These are phyloP conservation scores for Lutraria lutraria DNA, from an alignment of 2,888 invertebrate genomes.

Conservation along the genomic window DNA sequence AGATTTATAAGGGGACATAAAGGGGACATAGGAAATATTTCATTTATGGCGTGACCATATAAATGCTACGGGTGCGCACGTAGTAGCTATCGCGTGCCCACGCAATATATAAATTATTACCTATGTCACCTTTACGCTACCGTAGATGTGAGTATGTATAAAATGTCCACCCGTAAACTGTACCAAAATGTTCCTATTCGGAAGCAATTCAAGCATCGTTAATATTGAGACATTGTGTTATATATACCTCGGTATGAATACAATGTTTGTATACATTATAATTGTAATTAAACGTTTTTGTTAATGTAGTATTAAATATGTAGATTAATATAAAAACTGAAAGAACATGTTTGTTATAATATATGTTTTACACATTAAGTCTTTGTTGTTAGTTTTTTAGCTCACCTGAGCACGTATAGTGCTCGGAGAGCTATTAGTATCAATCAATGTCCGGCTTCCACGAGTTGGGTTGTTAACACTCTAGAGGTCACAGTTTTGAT, in stretches of 20 bases:
- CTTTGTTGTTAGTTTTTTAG: neutral
- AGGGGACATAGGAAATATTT: too few species aligned
- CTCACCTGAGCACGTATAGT: too few species aligned
- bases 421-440: too few species aligned
- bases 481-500: too few species aligned
- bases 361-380: slow-evolving; percentile 42
- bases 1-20: too few species aligned
- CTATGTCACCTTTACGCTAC: too few species aligned
- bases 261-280: slow-evolving; percentile 33
- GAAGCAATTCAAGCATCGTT: neutral
- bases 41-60: neutral
- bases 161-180: neutral
- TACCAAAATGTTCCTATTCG: neutral
- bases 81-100: neutral
- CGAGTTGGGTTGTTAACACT: too few species aligned
- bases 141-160: neutral
- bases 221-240: slow-evolving; percentile 3
- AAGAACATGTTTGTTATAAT: slow-evolving; percentile 45
- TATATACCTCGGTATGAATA: slow-evolving; percentile 23
- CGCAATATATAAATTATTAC: neutral
- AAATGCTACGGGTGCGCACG: neutral
- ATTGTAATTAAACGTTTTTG: slow-evolving; percentile 34
- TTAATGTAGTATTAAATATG: slow-evolving; percentile 16
- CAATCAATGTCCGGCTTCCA: too few species aligned
- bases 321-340: slow-evolving; percentile 29